Conservation (phyloP, 1,140 invertebrate species). For the Drosophila watanabei region DNA sequence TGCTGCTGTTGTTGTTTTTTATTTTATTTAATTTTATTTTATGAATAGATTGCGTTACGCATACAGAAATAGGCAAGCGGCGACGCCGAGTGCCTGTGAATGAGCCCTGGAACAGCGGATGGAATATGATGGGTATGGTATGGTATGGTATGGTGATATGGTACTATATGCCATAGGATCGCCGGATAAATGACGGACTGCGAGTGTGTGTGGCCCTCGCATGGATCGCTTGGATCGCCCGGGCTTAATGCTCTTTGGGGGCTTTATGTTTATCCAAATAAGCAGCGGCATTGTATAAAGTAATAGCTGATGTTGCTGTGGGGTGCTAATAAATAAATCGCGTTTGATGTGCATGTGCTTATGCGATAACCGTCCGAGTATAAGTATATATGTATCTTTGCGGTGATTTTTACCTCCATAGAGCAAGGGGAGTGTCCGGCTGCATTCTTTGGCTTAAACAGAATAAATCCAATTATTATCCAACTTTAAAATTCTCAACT, state of each 20-base stretch:
- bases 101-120: slow-evolving; percentile 54
- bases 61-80: slow-evolving; percentile 71
- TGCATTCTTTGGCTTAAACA: not conserved
- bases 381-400: not conserved
- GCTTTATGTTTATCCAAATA: slow-evolving; percentile 80
- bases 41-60: slow-evolving; percentile 84
- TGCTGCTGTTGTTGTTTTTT: slow-evolving; percentile 47
- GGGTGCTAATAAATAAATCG: slow-evolving; percentile 82
- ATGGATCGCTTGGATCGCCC: slow-evolving; percentile 45
- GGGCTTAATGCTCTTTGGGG: slow-evolving; percentile 55
- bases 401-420: not conserved
- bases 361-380: slow-evolving; percentile 37
- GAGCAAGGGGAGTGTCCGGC: not conserved
- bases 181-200: slow-evolving; percentile 54
- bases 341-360: slow-evolving; percentile 57
- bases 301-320: slow-evolving; percentile 59
- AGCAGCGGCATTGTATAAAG: slow-evolving; percentile 71
- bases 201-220: slow-evolving; percentile 53
- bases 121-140: slow-evolving; percentile 39
- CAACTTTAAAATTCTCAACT: no score
- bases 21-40: slow-evolving; percentile 84
- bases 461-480: no score
- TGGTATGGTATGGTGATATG: slow-evolving; percentile 27
- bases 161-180: slow-evolving; percentile 36
- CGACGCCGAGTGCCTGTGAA: slow-evolving; percentile 54